Evolutionary conservation across 23 tunicate genomes (phyloP), one percentile per base, ranked within the genome.

Genomic region (Corella eumyota): DNA sequence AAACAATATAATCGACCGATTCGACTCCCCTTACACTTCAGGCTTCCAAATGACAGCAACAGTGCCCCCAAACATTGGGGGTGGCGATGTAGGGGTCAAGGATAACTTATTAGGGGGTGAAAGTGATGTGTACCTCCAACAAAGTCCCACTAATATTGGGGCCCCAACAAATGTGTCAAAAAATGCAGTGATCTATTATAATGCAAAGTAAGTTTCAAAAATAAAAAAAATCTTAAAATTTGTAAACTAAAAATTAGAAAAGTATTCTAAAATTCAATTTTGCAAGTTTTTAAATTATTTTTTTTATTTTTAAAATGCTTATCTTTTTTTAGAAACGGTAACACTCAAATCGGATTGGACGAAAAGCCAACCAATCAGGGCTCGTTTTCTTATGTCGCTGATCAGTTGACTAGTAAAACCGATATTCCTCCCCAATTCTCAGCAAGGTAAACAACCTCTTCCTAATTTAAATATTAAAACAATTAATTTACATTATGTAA

Each of bases 351-450:
- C 21, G 19, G 25, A 5, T 35, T 61, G 15, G 61, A 50, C 5
- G 57, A 44, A 36, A 61, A 30, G 23, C 61, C 68, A 22, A 6
- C 61, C 22, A 1, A 49, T 19, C 80, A 38, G 19, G 56, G 45
- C 1, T n/a, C 67, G 20, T 83, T 74, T 61, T 83, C 92, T 13
- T 83, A 83, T 81, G 92, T 83, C 57, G 68, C 92, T 32, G 81
- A 83, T 71, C 90, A 79, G 64, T 50, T 83, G 53, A 83, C 76
- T 1, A 83, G 74, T 70, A 68, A 36, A 62, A 58, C 58, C 1
- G 46, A 71, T 60, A 74, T 83, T 25, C 92, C 62, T 4, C 81
- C 76, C 9, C 81, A 83, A 26, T 83, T 83, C 45, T 67, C 92
- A 26, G n/a, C n/a, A n/a, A 71, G 75, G 62, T 70, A 56, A 9